Percentiles rank a stretch among this genome's conserved stretches.
Conservation (phyloP, 1,140 invertebrate species). For the Globodera ellingtonae region DNA sequence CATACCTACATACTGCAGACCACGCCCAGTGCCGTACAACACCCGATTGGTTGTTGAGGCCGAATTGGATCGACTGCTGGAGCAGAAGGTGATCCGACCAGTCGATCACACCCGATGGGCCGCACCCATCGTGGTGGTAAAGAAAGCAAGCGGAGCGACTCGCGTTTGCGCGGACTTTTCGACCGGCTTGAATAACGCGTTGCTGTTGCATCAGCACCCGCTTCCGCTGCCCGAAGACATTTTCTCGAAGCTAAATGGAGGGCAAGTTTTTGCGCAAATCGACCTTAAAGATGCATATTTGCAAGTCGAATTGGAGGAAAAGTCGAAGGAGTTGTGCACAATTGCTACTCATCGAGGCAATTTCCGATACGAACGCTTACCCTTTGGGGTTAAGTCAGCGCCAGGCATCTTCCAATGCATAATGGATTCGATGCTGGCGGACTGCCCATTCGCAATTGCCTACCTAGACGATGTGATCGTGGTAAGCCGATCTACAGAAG, state of each 20-base stretch:
- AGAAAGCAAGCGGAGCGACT: neutral
- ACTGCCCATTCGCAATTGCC: no score
- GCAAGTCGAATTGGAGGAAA: conserved; percentile 37
- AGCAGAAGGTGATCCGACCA: conserved; percentile 44
- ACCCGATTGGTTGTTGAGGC: conserved; percentile 49
- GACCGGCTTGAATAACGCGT: conserved; percentile 54
- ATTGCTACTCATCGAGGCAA: conserved; percentile 26
- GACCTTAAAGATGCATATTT: conserved; percentile 50
- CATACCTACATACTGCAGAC: conserved; percentile 35
- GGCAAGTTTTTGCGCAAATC: conserved; percentile 56
- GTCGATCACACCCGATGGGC: conserved; percentile 66
- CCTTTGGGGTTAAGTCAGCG: conserved; percentile 26
- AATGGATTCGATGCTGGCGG: conserved; percentile 1
- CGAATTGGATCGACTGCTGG: conserved; percentile 52
- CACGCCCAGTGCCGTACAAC: conserved; percentile 55
- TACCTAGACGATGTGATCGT: no score
- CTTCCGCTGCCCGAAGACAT: conserved; percentile 60
- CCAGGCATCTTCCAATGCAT: conserved; percentile 8
- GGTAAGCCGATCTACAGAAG: no score
- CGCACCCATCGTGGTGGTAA: conserved; percentile 58
- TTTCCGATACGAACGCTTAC: conserved; percentile 27
- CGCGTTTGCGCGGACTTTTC: conserved; percentile 23
- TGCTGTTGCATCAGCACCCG: conserved; percentile 45
- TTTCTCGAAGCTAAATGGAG: conserved; percentile 49
- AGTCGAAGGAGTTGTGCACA: conserved; percentile 30